Evolutionary conservation across 1,140 invertebrate genomes (phyloP).

Genomic region (Scaptodrosophila lebanonensis): DNA sequence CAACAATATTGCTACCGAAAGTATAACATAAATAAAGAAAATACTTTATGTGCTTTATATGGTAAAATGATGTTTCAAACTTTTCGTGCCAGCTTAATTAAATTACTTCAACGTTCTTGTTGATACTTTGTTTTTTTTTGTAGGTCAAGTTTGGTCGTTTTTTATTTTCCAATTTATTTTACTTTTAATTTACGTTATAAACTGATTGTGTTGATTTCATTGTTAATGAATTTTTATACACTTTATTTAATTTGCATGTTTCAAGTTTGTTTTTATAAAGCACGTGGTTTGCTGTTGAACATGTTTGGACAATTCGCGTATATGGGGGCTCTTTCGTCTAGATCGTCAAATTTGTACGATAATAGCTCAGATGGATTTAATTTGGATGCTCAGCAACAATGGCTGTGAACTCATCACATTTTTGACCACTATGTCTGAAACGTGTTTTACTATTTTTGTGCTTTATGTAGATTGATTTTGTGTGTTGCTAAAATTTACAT

Average conservation of each 20-base stretch:
- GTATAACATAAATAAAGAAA: no score
- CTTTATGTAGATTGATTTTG: no score
- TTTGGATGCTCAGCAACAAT: conserved; percentile 30
- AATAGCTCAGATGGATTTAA: conserved; percentile 44
- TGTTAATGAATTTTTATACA: conserved; percentile 43
- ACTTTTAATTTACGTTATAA: conserved; percentile 5
- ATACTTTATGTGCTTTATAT: no score
- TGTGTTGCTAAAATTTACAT: no score
- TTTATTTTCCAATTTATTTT: conserved; percentile 24
- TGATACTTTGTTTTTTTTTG: conserved; percentile 42
- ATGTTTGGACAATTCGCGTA: conserved; percentile 5
- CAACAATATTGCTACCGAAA: no score
- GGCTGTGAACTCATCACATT: conserved; percentile 22
- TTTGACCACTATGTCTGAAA: conserved; percentile 2
- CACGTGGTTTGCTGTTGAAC: background rate
- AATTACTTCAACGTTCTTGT: no score
- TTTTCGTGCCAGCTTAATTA: no score
- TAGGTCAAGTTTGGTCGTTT: conserved; percentile 23
- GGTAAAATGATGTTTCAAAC: no score
- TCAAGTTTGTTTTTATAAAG: conserved; percentile 22
- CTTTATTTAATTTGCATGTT: conserved; percentile 50
- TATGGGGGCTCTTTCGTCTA: conserved; percentile 22
- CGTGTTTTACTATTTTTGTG: no score
- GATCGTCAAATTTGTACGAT: conserved; percentile 26
- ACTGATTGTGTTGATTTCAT: conserved; percentile 5